phyloP scores from a whole-genome alignment of 1,140 invertebrate genomes.

The Heliconius hewitsoni region DNA sequence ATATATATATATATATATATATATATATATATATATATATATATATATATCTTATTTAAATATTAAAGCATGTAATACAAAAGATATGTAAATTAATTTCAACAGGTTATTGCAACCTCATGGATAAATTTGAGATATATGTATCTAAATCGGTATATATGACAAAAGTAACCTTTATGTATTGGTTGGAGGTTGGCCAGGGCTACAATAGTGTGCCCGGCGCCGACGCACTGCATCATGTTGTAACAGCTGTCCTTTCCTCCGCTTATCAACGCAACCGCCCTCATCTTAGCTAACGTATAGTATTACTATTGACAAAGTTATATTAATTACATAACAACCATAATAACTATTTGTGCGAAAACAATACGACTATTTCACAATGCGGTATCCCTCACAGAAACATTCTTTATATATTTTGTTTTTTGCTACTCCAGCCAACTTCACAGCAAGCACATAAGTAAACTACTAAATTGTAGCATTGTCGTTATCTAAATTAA shows the following conservation, averaged over 20 bases:
- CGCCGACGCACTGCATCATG: constrained; percentile 97
- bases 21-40: too few species aligned
- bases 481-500: constrained; percentile 69
- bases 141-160: constrained; percentile 48
- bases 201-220: constrained; percentile 97
- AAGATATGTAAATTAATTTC: background rate
- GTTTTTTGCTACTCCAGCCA: constrained; percentile 35
- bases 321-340: constrained; percentile 75
- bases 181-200: constrained; percentile 96
- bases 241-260: constrained; percentile 99
- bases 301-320: constrained; percentile 53
- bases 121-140: constrained; percentile 20
- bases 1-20: too few species aligned
- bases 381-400: constrained; percentile 60
- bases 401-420: constrained; percentile 49
- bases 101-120: constrained; percentile 6
- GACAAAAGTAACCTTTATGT: constrained; percentile 86
- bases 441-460: constrained; percentile 33
- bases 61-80: background rate
- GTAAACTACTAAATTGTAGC: constrained; percentile 41
- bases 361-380: constrained; percentile 63
- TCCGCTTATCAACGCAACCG: constrained; percentile 95
- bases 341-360: constrained; percentile 66
- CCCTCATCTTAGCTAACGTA: constrained; percentile 86
- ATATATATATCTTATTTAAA: background rate